These are phyloP conservation scores for Euclidia mi DNA, from an alignment of 2,888 invertebrate species.

Conservation along the genomic window DNA sequence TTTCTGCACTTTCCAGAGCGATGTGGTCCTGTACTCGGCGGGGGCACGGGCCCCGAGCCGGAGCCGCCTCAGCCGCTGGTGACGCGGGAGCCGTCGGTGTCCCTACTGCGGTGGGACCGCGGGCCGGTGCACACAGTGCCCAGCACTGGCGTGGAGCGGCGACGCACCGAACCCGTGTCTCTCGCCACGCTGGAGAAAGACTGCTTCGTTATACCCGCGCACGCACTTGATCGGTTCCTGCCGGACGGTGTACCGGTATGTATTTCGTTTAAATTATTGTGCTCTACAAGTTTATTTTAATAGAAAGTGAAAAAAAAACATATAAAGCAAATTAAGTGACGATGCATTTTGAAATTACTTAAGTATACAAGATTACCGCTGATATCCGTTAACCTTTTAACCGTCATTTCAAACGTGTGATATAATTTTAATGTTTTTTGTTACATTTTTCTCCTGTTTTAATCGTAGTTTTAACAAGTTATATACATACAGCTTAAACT, in stretches of 20 bases:
- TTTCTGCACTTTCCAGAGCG: constrained; percentile 88
- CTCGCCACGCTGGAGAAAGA: constrained; percentile 96
- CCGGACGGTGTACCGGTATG: constrained; percentile 96
- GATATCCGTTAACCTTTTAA: too few species aligned
- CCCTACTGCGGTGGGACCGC: constrained; percentile 87
- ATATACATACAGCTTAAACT: too few species aligned
- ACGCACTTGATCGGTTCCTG: constrained; percentile 96
- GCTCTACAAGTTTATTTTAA: too few species aligned
- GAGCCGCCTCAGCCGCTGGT: constrained; percentile 93
- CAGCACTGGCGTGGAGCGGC: constrained; percentile 71
- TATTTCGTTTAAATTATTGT: constrained; percentile 16
- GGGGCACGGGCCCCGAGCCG: constrained; percentile 90
- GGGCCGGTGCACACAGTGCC: constrained; percentile 78
- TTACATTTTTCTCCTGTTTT: too few species aligned
- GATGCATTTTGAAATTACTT: too few species aligned
- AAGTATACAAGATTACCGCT: too few species aligned
- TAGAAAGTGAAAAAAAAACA: too few species aligned
- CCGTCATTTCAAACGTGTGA: too few species aligned
- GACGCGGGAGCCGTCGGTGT: constrained; percentile 92
- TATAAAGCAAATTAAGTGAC: too few species aligned
- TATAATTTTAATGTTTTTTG: too few species aligned
- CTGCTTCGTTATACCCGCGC: constrained; percentile 98
- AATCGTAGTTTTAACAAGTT: too few species aligned
- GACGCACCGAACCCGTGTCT: constrained; percentile 92
- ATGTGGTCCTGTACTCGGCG: constrained; percentile 93